Evolutionary conservation across 2,888 invertebrate species (phyloP).

Genomic region (Lingula anatina): DNA sequence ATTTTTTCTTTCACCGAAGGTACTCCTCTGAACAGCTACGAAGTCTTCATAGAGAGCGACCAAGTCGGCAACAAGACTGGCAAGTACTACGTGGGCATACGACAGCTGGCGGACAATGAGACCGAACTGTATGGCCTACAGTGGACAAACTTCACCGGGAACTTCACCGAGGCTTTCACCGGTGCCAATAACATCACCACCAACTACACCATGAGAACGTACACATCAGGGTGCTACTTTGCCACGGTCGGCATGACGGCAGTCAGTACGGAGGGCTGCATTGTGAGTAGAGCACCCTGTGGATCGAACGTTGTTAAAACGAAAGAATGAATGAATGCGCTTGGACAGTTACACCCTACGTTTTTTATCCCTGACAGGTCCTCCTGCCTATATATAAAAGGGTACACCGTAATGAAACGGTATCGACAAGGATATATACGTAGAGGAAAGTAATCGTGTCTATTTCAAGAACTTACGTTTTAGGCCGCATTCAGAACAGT

Average conservation of each 20-base stretch:
- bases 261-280: slow-evolving; percentile 41
- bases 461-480: too few species aligned
- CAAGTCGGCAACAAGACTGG: slow-evolving; percentile 30
- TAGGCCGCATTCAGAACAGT: too few species aligned
- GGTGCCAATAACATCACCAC: slow-evolving; percentile 36
- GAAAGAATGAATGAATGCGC: background rate
- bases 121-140: slow-evolving; percentile 26
- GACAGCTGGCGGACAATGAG: slow-evolving; percentile 27
- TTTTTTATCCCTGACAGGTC: too few species aligned
- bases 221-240: slow-evolving; percentile 48
- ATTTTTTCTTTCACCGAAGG: too few species aligned
- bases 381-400: too few species aligned
- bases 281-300: slow-evolving; percentile 12
- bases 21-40: slow-evolving; percentile 17
- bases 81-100: slow-evolving; percentile 43
- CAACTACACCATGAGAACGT: slow-evolving; percentile 46
- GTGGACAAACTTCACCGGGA: slow-evolving; percentile 20
- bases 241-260: slow-evolving; percentile 26
- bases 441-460: too few species aligned
- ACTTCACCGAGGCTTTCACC: slow-evolving; percentile 30
- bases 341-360: background rate
- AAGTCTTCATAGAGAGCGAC: slow-evolving; percentile 28
- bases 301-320: background rate
- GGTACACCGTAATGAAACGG: too few species aligned
- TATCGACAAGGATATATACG: too few species aligned